These are phyloP conservation scores for Callipepla californica DNA, from an alignment of 2,113 vertebrate species.

Conservation along the genomic window DNA sequence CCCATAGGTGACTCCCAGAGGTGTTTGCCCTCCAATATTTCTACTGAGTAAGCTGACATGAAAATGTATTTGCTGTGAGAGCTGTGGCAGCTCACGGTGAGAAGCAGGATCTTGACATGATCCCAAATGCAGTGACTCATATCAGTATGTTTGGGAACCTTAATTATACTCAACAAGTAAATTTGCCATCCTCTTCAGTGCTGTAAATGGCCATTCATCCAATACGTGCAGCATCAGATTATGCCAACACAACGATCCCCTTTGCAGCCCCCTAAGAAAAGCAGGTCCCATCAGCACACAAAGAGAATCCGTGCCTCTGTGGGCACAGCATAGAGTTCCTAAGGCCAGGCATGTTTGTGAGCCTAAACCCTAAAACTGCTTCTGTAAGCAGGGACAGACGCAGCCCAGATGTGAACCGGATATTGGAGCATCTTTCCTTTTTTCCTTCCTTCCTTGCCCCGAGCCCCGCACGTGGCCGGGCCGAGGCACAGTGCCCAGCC, in stretches of 20 bases:
- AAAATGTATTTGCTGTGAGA: not conserved
- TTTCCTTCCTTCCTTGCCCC: not conserved
- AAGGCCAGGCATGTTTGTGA: not conserved
- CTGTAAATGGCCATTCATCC: not conserved
- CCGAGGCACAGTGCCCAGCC: rapidly evolving
- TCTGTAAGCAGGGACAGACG: not conserved
- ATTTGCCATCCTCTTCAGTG: not conserved
- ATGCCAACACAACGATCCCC: rapidly evolving
- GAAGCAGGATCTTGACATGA: not conserved
- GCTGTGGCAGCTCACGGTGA: not conserved
- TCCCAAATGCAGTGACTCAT: not conserved
- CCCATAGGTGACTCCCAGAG: not conserved
- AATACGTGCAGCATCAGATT: not conserved
- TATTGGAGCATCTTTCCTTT: not conserved
- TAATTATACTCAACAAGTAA: not conserved
- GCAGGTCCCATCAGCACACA: not conserved
- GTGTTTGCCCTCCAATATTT: not conserved
- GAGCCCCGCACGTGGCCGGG: rapidly evolving
- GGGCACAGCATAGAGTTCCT: not conserved
- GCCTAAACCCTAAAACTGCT: not conserved
- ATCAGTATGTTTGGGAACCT: not conserved
- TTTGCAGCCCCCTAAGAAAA: not conserved
- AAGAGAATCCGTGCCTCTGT: not conserved
- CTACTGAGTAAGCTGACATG: not conserved
- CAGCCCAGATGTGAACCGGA: conserved; percentile 10